Conservation (phyloP, 2,888 invertebrate species). For the Lepas anatifera region DNA sequence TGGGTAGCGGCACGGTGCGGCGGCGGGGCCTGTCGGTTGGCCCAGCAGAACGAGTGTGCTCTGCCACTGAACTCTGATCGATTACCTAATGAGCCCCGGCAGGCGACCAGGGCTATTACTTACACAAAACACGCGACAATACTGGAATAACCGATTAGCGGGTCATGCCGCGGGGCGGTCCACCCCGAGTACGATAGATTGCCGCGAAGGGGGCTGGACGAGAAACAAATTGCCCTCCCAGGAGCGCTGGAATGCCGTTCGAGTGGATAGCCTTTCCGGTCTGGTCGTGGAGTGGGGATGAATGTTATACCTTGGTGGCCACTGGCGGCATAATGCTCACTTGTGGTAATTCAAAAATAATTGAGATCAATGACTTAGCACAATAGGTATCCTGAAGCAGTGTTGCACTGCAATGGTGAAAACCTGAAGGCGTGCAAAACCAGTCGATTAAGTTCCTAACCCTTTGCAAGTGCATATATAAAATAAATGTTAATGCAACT, state of each 20-base stretch:
- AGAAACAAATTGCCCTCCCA: neutral
- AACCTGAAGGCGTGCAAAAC: neutral
- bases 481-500: too few species aligned
- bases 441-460: neutral
- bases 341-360: too few species aligned
- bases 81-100: neutral
- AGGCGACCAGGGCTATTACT: neutral
- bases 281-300: too few species aligned
- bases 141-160: conserved; percentile 8
- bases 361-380: too few species aligned
- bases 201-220: neutral
- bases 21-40: too few species aligned
- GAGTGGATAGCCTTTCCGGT: neutral
- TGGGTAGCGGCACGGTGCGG: too few species aligned
- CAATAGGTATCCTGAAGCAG: too few species aligned
- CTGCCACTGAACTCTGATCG: neutral
- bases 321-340: too few species aligned
- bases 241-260: neutral
- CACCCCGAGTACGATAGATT: neutral
- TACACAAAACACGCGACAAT: conserved; percentile 12
- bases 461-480: too few species aligned
- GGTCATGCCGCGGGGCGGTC: neutral
- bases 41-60: too few species aligned
- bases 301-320: too few species aligned
- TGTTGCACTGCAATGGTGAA: too few species aligned